Base-by-base conservation (phyloP, 2,113 vertebrate genomes). In the Bucco capensis region DNA sequence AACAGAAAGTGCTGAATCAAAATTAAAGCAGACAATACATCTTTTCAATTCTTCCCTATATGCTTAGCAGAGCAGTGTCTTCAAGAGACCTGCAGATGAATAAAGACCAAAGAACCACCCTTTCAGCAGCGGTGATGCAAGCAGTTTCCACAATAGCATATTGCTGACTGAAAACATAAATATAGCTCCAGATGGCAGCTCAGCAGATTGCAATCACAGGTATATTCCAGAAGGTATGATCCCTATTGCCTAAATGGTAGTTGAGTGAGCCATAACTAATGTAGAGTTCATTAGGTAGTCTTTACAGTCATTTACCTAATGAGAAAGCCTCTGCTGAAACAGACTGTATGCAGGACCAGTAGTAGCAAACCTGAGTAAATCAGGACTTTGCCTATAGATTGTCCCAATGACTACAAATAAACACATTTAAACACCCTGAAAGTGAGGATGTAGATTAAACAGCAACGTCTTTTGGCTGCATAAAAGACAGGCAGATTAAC, bases 101-200 rank as follows among this genome's bases (percentile, higher is more conserved):
- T 3, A 2, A 44, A 73, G 46, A 65, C 31, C 18, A 14, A 72
- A 23, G 25, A 62, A 46, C 6, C 56, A 33, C 28, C 28, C 30
- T 54, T 62, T 64, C 79, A 54, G 71, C 58, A 86, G 79, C 67
- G 83, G 51, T 8, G 56, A 49, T 75, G 49, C 49, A 78, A 64
- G 71, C 6, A 69, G 50, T 69, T 73, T 53, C 78, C 3, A 9
- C 82, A 87, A 4, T 4, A 56, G 82, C 66, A 40, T 44, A 65
- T 17, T 87, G 62, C 79, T 83, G 40, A 33, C 42, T 22, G 61
- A 40, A 91, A 93, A 83, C 61, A 64, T 51, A 61, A 83, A 62
- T 12, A 19, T 10, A 88, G 80, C 67, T 93, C 83, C 90, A 94
- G 94, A 86, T 83, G 88, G 88, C 56, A 19, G 83, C 76, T 80